Base-by-base conservation (phyloP, 2,888 invertebrate species). In the Lepidocyrtinus sp. region DNA sequence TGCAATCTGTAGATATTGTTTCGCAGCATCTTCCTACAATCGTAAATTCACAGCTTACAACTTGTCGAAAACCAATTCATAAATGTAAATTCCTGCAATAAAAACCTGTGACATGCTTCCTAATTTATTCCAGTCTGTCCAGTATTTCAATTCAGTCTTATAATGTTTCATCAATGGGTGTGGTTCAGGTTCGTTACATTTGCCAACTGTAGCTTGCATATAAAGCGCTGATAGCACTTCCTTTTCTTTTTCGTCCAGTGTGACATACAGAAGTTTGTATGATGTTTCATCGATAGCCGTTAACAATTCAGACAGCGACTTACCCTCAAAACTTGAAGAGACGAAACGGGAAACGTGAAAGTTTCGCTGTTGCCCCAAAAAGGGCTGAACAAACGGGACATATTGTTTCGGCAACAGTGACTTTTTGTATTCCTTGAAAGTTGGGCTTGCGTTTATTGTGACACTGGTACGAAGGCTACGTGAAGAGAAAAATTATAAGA, bases 31-130 rank as follows among this genome's bases (percentile, higher is more conserved):
- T 70, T 76, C 76, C 76, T 76, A 21, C 2, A 68, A 26, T 7
- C 12, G 17, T 59, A 9, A 17, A 61, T 24, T 17, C 15, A 2
- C 50, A 59, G 2, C n/a, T n/a, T n/a, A n/a, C n/a, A n/a, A n/a
- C n/a, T n/a, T n/a, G n/a, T n/a, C n/a, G n/a, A n/a, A n/a, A n/a
- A 67, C n/a, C 26, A n/a, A 27, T 65, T 59, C 45, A 63, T 55
- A 17, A 65, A 69, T n/a, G n/a, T n/a, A n/a, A n/a, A n/a, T n/a
- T n/a, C n/a, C n/a, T n/a, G n/a, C n/a, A n/a, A n/a, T n/a, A n/a
- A n/a, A n/a, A n/a, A n/a, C 71, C 50, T 72, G 71, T 9, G 65
- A 21, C 81, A 81, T 81, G 9, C 71, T 19, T 22, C 81, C 81
- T 1, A 81, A 59, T 25, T 67, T 15, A 36, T 68, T 81, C 81